phyloP scores from a whole-genome alignment of 2,113 vertebrate species.

The Amazona guildingii region DNA sequence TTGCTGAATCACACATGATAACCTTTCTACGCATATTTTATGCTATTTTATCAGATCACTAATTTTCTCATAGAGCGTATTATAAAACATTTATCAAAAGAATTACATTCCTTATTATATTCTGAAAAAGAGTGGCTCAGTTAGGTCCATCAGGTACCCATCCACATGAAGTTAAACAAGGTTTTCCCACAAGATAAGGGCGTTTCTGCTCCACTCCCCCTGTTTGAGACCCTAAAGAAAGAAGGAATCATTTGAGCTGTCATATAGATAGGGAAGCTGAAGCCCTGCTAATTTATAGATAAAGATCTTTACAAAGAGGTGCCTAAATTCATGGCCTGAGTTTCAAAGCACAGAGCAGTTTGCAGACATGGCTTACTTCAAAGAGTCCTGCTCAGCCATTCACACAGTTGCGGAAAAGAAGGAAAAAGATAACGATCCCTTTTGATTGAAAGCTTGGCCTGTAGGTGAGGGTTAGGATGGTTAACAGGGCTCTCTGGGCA shows the following conservation, averaged over 20 bases:
- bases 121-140: neutral
- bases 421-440: neutral
- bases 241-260: neutral
- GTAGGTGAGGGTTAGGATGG: neutral
- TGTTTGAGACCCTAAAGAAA: neutral
- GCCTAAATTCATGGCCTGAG: neutral
- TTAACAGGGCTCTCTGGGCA: neutral
- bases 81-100: neutral
- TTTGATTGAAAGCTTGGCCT: neutral
- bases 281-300: neutral
- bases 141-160: neutral
- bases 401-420: neutral
- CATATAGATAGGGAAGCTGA: neutral
- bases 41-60: neutral
- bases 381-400: neutral
- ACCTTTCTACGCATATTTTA: neutral
- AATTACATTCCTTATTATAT: neutral
- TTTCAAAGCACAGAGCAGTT: neutral
- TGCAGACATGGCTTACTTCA: neutral
- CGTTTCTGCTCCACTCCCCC: neutral
- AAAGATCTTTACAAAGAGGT: neutral
- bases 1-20: neutral
- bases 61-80: neutral
- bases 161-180: neutral
- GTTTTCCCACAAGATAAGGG: neutral